Conservation (phyloP, 2,888 invertebrate species). For the Limnephilus auricula region DNA sequence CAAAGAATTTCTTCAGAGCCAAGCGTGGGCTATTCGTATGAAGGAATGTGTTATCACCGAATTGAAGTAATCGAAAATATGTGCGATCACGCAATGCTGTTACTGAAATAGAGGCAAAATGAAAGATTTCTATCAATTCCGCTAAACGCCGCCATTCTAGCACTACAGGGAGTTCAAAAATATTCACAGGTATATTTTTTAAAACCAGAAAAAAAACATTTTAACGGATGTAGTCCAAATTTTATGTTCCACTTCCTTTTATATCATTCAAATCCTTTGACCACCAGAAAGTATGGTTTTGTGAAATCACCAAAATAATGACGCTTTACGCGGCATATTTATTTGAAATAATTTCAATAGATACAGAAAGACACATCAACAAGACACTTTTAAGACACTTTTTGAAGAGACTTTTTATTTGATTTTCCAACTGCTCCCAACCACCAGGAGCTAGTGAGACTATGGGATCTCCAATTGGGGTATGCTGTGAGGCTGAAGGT, state of each 20-base stretch:
- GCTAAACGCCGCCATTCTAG: not conserved
- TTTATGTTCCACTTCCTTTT: not conserved
- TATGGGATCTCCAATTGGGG: no score
- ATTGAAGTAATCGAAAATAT: not conserved
- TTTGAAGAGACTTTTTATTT: no score
- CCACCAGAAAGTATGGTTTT: not conserved
- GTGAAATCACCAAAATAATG: no score
- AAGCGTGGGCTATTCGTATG: not conserved
- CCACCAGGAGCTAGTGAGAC: no score
- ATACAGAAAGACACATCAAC: no score
- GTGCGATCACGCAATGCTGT: constrained; percentile 34
- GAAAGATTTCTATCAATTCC: constrained; percentile 19
- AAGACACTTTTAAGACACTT: no score
- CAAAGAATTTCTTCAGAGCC: not conserved
- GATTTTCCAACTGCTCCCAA: no score
- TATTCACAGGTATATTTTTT: not conserved
- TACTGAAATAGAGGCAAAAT: constrained; percentile 13
- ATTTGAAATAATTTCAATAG: no score
- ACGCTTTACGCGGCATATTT: no score
- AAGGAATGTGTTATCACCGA: not conserved
- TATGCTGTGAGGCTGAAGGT: no score
- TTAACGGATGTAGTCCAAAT: no score
- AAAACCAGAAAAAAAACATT: not conserved
- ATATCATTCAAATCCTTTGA: not conserved
- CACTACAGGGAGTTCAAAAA: not conserved